Conservation (phyloP, 1,140 invertebrate genomes). For the Drosophila guanche region DNA sequence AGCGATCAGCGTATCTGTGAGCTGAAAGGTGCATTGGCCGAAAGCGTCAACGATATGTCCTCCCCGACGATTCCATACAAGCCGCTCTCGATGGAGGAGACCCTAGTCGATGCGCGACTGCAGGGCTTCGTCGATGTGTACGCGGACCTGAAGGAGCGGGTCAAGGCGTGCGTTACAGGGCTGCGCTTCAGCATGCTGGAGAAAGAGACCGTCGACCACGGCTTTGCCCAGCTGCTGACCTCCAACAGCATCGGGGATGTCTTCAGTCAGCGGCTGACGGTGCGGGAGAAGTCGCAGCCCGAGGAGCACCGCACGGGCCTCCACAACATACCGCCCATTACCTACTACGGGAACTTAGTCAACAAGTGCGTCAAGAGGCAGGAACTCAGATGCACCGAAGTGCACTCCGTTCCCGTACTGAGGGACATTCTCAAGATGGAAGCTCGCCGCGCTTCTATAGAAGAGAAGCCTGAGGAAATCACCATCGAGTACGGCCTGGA, state of each 20-base stretch:
- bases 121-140: slow-evolving; percentile 42
- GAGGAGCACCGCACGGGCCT: slow-evolving; percentile 41
- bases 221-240: slow-evolving; percentile 60
- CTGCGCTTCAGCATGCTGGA: slow-evolving; percentile 46
- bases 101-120: slow-evolving; percentile 33
- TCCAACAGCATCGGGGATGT: slow-evolving; percentile 57
- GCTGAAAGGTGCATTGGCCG: slow-evolving; percentile 17
- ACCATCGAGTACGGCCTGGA: slow-evolving; percentile 50
- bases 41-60: slow-evolving; percentile 25
- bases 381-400: slow-evolving; percentile 35
- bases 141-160: slow-evolving; percentile 52
- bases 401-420: slow-evolving; percentile 33
- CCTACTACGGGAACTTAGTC: slow-evolving; percentile 37
- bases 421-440: slow-evolving; percentile 39
- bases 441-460: no score
- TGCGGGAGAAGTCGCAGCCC: slow-evolving; percentile 34
- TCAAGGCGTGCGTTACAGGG: slow-evolving; percentile 49
- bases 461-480: slow-evolving; percentile 37
- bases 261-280: slow-evolving; percentile 43
- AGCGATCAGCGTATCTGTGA: slow-evolving; percentile 60
- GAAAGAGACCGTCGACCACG: slow-evolving; percentile 20
- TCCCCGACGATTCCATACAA: slow-evolving; percentile 47
- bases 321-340: slow-evolving; percentile 44
- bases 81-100: slow-evolving; percentile 49
- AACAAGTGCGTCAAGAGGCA: neutral